Conservation (phyloP, 2,113 vertebrate genomes). For the Ammodytes dubius region DNA sequence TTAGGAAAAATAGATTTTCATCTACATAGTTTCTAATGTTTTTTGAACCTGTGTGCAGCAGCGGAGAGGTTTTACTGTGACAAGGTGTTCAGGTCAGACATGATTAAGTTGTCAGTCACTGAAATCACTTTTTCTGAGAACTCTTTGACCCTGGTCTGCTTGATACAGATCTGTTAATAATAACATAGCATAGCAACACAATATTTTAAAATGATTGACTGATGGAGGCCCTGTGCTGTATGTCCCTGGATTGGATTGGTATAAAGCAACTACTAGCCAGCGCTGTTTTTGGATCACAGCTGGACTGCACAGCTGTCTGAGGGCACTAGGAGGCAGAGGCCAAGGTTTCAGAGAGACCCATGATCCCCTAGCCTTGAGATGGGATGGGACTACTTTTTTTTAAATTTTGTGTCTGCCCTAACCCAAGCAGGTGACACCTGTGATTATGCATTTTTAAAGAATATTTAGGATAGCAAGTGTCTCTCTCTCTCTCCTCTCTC, state of each 20-base stretch:
- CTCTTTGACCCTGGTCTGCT: neutral
- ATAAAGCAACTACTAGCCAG: constrained; percentile 13
- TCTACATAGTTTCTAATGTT: neutral
- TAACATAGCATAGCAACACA: neutral
- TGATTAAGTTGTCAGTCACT: neutral
- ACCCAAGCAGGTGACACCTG: neutral
- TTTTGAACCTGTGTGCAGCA: neutral
- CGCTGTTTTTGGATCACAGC: constrained; percentile 46
- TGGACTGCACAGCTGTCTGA: constrained; percentile 61
- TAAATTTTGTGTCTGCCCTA: constrained; percentile 8
- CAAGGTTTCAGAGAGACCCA: constrained; percentile 8
- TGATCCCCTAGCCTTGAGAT: constrained; percentile 26
- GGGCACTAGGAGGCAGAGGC: constrained; percentile 11
- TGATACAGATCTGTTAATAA: neutral
- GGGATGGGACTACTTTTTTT: neutral
- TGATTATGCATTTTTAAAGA: constrained; percentile 11
- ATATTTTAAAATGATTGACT: too few species aligned
- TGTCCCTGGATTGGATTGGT: constrained; percentile 13
- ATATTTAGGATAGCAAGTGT: constrained; percentile 4
- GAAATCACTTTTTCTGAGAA: neutral
- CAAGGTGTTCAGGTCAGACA: neutral
- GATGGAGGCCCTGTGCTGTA: neutral
- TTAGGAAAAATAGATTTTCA: neutral
- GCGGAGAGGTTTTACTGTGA: neutral
- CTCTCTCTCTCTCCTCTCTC: too few species aligned